Evolutionary conservation across 2,888 invertebrate species (phyloP), one percentile per base, ranked within the genome.

Genomic region (Strigamia transsilvanica): DNA sequence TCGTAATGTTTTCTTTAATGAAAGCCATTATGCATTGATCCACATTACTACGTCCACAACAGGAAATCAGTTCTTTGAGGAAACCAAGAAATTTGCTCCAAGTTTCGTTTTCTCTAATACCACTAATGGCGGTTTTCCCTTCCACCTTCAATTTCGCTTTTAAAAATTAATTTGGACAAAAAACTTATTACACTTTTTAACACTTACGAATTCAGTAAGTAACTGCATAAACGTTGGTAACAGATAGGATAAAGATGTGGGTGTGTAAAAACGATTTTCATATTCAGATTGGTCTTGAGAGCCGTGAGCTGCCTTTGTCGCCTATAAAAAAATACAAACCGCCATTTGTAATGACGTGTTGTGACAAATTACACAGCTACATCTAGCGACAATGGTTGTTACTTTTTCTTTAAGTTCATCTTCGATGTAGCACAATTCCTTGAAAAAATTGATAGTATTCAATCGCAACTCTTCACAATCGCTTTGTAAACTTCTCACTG

Each of bases 361-460:
- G n/a, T n/a, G n/a, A n/a, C n/a, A n/a, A n/a, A n/a, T n/a, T n/a
- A n/a, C n/a, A n/a, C n/a, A n/a, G n/a, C n/a, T n/a, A 1, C n/a
- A 1, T 4, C 13, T 73, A 27, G 3, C 27, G 27, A 3, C 27
- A 27, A 27, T 27, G 1, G 27, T 27, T 27, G 27, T 27, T 27
- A 73, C 73, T 73, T 73, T 73, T 32, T 73, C 27, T 73, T 12
- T 73, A 2, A 73, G 27, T 32, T 73, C 73, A 13, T 73, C 73
- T 73, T 73, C 73, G 10, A 73, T 32, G 32, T 73, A 73, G 23
- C 73, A 73, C 12, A 73, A 10, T 73, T 73, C 73, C n/a, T 73
- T 73, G n/a, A 73, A 73, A 32, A 73, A 73, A 32, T 73, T 32
- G n/a, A 73, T 73, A 15, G 73, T 10, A 10, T 73, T 73, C 23